Evolutionary conservation across 2,888 invertebrate species (phyloP).

Genomic region (Allacma fusca): DNA sequence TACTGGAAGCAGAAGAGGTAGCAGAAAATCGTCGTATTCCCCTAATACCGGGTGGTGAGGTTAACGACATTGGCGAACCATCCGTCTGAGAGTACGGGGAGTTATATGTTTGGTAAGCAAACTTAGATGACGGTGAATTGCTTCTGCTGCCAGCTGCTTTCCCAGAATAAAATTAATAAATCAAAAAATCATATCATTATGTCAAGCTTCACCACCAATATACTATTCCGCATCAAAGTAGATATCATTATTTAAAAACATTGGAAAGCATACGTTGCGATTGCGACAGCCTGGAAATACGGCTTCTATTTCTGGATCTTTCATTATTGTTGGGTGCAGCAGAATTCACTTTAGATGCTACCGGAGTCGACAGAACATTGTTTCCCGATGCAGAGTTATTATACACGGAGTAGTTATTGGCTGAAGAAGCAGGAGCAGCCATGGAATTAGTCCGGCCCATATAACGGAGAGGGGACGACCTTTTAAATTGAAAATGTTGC

Average conservation of each 20-base stretch:
- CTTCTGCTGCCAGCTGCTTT: constrained; percentile 85
- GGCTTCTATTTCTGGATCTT: constrained; percentile 68
- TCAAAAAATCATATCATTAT: neutral
- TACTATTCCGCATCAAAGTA: no score
- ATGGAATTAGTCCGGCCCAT: constrained; percentile 61
- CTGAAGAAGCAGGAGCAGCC: constrained; percentile 48
- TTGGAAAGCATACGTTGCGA: constrained; percentile 77
- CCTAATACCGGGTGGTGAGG: constrained; percentile 53
- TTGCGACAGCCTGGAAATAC: constrained; percentile 82
- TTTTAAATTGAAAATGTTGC: constrained; percentile 21
- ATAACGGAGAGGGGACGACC: constrained; percentile 48
- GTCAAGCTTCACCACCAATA: no score
- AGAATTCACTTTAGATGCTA: constrained; percentile 33
- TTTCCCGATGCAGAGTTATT: constrained; percentile 30
- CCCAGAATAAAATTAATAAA: neutral
- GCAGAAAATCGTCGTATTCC: constrained; percentile 57
- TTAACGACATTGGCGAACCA: constrained; percentile 43
- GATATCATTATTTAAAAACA: no score
- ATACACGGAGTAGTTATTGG: constrained; percentile 1
- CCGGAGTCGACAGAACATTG: constrained; percentile 21
- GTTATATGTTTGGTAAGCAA: constrained; percentile 75
- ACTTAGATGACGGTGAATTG: constrained; percentile 88
- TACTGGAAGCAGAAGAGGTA: constrained; percentile 59
- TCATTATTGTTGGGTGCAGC: constrained; percentile 32
- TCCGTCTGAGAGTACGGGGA: constrained; percentile 58